phyloP scores from a whole-genome alignment of 2,888 invertebrate species.

The Anorthoa munda region DNA sequence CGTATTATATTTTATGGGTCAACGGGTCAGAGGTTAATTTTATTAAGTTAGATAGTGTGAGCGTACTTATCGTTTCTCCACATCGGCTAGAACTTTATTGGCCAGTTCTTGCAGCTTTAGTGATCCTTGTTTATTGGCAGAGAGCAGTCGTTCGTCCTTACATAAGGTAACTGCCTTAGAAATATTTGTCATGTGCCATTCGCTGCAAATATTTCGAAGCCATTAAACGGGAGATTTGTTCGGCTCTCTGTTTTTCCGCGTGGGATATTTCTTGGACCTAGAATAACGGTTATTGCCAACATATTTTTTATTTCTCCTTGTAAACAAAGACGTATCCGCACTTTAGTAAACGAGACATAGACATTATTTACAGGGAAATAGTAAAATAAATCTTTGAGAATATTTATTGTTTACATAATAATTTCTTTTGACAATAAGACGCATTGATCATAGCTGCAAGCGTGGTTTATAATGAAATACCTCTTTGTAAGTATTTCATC shows the following conservation, averaged over 20 bases:
- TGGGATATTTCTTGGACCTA: no score
- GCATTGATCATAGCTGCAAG: background rate
- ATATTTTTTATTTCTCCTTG: slow-evolving; percentile 65
- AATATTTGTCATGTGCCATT: no score
- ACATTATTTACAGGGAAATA: slow-evolving; percentile 24
- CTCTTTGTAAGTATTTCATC: background rate
- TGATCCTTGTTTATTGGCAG: slow-evolving; percentile 85
- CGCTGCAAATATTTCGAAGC: no score
- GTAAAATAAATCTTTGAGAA: slow-evolving; percentile 42
- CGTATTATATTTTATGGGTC: slow-evolving; percentile 45
- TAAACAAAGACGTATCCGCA: slow-evolving; percentile 61
- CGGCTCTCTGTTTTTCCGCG: no score
- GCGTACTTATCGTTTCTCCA: slow-evolving; percentile 84
- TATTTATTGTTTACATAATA: slow-evolving; percentile 17
- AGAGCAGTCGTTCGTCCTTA: slow-evolving; percentile 84
- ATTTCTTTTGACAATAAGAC: slow-evolving; percentile 19
- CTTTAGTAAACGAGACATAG: slow-evolving; percentile 51
- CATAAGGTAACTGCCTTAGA: no score
- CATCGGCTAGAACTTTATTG: slow-evolving; percentile 81
- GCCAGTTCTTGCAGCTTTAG: slow-evolving; percentile 81
- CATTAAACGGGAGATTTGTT: no score
- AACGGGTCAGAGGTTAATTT: slow-evolving; percentile 45
- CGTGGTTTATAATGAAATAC: background rate
- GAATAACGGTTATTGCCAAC: no score
- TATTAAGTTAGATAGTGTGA: slow-evolving; percentile 37